Evolutionary conservation across 2,797 vertebrate species (phyloP).

Genomic region (Octomys mimax): DNA sequence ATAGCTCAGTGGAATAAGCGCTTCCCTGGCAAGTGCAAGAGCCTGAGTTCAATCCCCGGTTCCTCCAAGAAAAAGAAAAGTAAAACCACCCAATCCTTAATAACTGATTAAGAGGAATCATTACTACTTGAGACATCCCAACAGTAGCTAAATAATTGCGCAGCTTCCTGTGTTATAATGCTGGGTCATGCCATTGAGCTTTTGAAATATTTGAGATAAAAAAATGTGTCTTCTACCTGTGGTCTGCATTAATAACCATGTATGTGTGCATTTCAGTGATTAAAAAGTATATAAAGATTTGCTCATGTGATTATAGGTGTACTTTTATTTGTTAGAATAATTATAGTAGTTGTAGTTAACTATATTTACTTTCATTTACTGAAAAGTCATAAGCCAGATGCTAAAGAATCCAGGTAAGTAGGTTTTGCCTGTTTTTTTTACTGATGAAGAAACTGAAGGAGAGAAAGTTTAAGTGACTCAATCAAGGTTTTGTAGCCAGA

Average conservation of each 20-base stretch:
- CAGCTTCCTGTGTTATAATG: not conserved
- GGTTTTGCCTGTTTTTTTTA: conserved; percentile 19
- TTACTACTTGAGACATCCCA: not conserved
- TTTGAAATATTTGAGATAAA: not conserved
- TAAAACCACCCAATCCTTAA: not conserved
- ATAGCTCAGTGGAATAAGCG: no score
- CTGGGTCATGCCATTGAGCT: not conserved
- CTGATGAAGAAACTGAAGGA: not conserved
- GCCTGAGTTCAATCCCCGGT: no score
- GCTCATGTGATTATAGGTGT: not conserved
- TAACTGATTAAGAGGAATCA: not conserved
- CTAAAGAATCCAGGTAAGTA: not conserved
- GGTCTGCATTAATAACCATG: not conserved
- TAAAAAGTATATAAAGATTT: not conserved
- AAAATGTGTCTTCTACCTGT: not conserved
- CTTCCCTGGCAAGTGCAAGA: no score
- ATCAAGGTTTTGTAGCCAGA: not conserved
- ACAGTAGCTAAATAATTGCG: not conserved
- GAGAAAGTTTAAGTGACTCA: not conserved
- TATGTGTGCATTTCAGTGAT: not conserved
- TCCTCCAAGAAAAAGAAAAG: no score
- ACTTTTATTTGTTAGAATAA: conserved; percentile 27
- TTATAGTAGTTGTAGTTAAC: not conserved
- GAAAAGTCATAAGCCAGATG: not conserved
- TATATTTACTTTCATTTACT: not conserved